Evolutionary conservation across 2,888 invertebrate species (phyloP).

Genomic region (Himalopsyche kuldschensis): DNA sequence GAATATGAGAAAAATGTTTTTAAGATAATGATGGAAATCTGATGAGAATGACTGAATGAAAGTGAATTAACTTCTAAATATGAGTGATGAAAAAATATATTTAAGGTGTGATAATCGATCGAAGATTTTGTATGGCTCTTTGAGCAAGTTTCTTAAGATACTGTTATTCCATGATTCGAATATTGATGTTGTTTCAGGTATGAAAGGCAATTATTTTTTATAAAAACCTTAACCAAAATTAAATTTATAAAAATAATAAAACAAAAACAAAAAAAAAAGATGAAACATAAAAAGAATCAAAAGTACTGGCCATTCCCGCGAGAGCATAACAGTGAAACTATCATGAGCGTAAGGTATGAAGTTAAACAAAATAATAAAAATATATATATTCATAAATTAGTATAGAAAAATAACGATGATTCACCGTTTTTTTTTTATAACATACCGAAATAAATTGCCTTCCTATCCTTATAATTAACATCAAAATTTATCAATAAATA

Average conservation of each 20-base stretch:
- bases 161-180: too few species aligned
- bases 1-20: too few species aligned
- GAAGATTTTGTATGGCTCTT: too few species aligned
- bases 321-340: neutral
- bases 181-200: too few species aligned
- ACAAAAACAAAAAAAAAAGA: neutral
- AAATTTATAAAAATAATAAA: neutral
- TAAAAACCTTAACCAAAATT: neutral
- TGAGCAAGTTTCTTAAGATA: too few species aligned
- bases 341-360: neutral
- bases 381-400: neutral
- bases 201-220: too few species aligned
- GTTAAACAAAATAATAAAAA: neutral
- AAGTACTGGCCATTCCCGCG: neutral
- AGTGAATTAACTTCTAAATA: too few species aligned
- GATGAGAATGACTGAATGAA: too few species aligned
- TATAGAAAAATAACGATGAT: neutral
- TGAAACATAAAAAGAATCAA: neutral
- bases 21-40: too few species aligned
- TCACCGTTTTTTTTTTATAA: neutral
- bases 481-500: neutral
- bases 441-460: neutral
- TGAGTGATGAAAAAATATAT: too few species aligned
- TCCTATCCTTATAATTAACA: neutral
- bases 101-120: too few species aligned